Base-by-base conservation (phyloP, 2,113 vertebrate species). In the Tupaia tana region DNA sequence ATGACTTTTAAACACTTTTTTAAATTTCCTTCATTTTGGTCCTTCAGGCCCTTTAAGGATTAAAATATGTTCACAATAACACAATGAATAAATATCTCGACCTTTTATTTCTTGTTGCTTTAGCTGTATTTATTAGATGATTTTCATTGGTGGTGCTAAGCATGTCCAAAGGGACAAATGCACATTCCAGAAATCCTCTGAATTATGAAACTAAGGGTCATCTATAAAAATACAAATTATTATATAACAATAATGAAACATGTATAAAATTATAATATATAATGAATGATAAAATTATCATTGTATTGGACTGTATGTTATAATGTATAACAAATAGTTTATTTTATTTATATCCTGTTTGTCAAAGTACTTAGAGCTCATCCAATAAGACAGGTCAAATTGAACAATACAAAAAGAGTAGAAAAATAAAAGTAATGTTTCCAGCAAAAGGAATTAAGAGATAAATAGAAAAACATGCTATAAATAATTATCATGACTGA, bases 391-490 rank as follows among this genome's bases (percentile, higher is more conserved):
- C 10, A 86, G 24, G 56, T 63, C 5, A 70, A 75, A 75, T 6
- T 89, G 54, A 94, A 59, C 9, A 69, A 86, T 82, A 93, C 63
- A 81, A 93, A 86, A 92, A 92, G 11, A 93, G 29, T 63, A 80
- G 59, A 67, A 78, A 43, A 58, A 43, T 69, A 93, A 94, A 95
- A 82, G 16, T 2, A 58, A 78, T n/a, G 43, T 88, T 88, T 12
- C 1, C 54, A 90, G n/a, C 67, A 78, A 43, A 92, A 6, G 9
- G 4, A 91, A 87, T 66, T 64, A 71, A 84, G 67, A 95, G 29
- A 84, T 84, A 73, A 69, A 29, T 58, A 24, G 58, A 92, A 78
- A 94, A 87, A 52, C 63, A n/a, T 7, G 7, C 58, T 90, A 77
- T 20, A 25, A 84, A 77, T 73, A 70, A 63, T 83, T 82, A 86